Base-by-base conservation (phyloP, 1,140 invertebrate species). In the Cherax destructor region DNA sequence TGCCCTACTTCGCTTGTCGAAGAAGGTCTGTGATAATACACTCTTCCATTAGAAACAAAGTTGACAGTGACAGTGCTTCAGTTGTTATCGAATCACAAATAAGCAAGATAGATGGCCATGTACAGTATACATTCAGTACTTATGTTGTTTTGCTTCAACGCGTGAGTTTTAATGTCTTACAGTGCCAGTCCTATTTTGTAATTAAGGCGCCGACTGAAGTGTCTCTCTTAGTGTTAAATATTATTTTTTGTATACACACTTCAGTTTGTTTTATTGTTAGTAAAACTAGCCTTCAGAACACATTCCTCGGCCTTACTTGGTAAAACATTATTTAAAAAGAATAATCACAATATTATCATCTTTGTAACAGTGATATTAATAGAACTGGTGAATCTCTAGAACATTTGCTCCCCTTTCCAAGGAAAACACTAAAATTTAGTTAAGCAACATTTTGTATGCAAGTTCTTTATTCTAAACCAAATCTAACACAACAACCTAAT, bases 11-110 rank as follows among this genome's bases (percentile, higher is more conserved):
- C 49, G 21, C 50, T 50, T 79, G 47, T 47, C 69, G 69, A 74
- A 49, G 21, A 50, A 49, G 47, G 72, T 50, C 84, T 86, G 72
- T 86, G 84, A 77, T 86, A 86, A 74, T 72, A 49, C 1, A 49
- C 69, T 86, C 84, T 86, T 86, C 84, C 84, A 86, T 50, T 72
- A 86, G 84, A 86, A 77, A 86, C 84, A 86, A 65, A 77, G 50
- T 61, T 74, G 69, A 30, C 69, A 6, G 30, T 9, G 0, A n/a
- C 13, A 6, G 4, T 74, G n/a, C 24, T 30, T 30, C 24, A 21
- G 69, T 30, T 74, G 16, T 24, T 74, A 9, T 41, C 69, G 9
- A 10, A n/a, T 9, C 30, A 9, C 9, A 5, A 74, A 30, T n/a
- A 74, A 74, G 24, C 69, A 74, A 30, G 69, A 74, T 74, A 11